phyloP scores from a whole-genome alignment of 2,888 invertebrate species.

The Apamea crenata region DNA sequence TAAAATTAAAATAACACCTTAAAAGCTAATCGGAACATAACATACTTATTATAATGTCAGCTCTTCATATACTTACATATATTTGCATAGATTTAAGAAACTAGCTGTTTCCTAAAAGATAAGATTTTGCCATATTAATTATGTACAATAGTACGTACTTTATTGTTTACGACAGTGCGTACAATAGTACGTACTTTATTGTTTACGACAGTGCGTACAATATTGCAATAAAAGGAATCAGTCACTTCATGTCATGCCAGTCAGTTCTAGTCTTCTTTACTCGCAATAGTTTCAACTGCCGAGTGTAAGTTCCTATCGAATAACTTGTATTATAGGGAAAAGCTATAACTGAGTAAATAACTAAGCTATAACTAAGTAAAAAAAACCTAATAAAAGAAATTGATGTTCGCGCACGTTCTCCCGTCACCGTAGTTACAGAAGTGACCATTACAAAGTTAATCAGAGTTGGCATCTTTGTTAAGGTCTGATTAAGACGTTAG shows the following conservation, averaged over 20 bases:
- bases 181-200: no score
- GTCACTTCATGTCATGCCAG: no score
- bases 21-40: neutral
- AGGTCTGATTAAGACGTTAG: slow-evolving; percentile 9
- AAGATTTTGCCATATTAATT: neutral
- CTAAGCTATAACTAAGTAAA: no score
- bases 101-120: neutral
- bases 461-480: neutral
- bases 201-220: no score
- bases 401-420: neutral
- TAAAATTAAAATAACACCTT: slow-evolving; percentile 30
- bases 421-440: neutral
- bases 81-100: slow-evolving; percentile 4
- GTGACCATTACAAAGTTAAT: neutral
- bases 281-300: no score
- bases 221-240: neutral
- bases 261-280: neutral
- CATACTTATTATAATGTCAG: neutral
- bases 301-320: neutral
- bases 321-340: neutral
- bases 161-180: no score
- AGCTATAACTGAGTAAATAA: neutral
- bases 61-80: neutral
- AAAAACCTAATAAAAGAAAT: neutral
- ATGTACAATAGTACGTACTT: neutral